Evolutionary conservation across 2,113 vertebrate genomes (phyloP), one percentile per base, ranked within the genome.

Genomic region (Gallinago jamesoni): DNA sequence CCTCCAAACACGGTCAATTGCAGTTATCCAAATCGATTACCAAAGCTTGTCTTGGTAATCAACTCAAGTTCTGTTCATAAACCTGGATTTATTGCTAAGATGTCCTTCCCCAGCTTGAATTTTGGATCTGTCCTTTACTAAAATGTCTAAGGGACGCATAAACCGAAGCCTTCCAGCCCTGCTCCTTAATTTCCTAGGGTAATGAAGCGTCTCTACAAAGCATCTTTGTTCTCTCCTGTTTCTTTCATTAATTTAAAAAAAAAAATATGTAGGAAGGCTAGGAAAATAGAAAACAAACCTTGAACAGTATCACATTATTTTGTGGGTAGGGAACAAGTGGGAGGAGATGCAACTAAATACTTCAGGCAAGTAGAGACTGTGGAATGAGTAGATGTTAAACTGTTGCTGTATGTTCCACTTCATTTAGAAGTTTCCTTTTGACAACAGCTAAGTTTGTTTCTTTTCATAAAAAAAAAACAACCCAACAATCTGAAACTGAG

Each of bases 231-330:
- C 47, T 84, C 10, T 66, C 27, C 41, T 59, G 4, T 69, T 85
- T 74, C 43, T 85, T 50, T 37, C 11, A 1, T 35, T 72, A 33
- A 31, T 67, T 67, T 4, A 0, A 28, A 70, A 72, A 50, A 45
- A 33, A 50, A 75, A 59, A 22, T 0, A 73, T 0, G 8, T 41
- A 55, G 64, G 37, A 70, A 70, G 87, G 35, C 35, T n/a, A 5
- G 45, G 73, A 79, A 78, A 95, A 84, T 4, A 52, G 62, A 83
- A 87, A 93, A 35, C 50, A 92, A 93, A 72, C 80, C 8, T 68
- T 75, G 55, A 84, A 48, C 75, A 48, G 33, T 37, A 2, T 68
- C 14, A 35, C 41, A 5, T 1, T 64, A 14, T 78, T 77, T 75
- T 67, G 53, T 82, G 66, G 33, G 12, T 56, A 39, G 68, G 45